phyloP scores from a whole-genome alignment of 92 coral and sea anemone species.

The Palythoa heliodiscus region DNA sequence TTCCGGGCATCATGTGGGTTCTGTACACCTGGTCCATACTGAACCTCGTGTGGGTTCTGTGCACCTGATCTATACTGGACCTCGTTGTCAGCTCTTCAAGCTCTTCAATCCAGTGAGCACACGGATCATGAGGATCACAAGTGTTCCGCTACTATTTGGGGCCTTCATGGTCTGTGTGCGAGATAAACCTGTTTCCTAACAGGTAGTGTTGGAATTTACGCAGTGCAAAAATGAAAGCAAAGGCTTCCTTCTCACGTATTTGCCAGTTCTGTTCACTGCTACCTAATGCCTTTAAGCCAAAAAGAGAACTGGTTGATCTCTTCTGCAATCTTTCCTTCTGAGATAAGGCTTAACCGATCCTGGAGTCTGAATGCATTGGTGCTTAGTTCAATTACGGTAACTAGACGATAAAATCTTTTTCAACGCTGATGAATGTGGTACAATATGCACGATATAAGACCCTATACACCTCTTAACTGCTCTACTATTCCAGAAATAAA shows the following conservation, averaged over 20 bases:
- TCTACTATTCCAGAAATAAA: too few relatives aligned
- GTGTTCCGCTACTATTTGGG: slow-evolving; percentile 36
- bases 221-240: slow-evolving; percentile 42
- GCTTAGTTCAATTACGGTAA: slow-evolving; percentile 64
- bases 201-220: slow-evolving; percentile 50
- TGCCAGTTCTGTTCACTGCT: background rate
- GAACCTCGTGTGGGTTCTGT: too few relatives aligned
- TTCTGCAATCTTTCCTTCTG: slow-evolving; percentile 41
- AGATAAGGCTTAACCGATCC: slow-evolving; percentile 58
- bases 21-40: too few relatives aligned
- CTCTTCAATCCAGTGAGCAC: slow-evolving; percentile 58
- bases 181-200: slow-evolving; percentile 26
- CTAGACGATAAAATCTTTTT: too few relatives aligned
- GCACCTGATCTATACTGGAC: too few relatives aligned
- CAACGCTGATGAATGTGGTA: too few relatives aligned
- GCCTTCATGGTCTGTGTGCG: too few relatives aligned
- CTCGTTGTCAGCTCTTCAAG: slow-evolving; percentile 32
- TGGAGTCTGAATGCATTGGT: slow-evolving; percentile 67
- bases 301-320: slow-evolving; percentile 54
- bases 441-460: too few relatives aligned
- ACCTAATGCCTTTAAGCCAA: slow-evolving; percentile 51
- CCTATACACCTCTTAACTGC: too few relatives aligned
- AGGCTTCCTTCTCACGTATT: slow-evolving; percentile 44
- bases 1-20: too few relatives aligned
- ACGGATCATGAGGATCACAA: slow-evolving; percentile 56